A percentile compares a stretch with the other conserved stretches of the same genome.
These are phyloP conservation scores for Nemotelus nigrinus DNA, from an alignment of 2,888 invertebrate genomes.

Conservation along the genomic window DNA sequence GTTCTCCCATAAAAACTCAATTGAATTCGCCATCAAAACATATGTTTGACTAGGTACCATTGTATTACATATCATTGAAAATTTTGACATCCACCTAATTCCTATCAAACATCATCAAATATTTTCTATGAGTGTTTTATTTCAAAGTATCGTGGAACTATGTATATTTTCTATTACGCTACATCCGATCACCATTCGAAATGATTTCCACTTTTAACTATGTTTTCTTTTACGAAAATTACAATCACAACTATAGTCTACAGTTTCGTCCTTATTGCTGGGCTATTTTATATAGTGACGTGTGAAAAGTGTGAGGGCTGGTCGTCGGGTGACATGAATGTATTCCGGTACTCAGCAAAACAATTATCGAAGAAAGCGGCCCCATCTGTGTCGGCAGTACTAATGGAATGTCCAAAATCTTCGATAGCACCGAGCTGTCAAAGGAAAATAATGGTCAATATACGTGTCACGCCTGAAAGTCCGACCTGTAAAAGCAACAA, in stretches of 20 bases:
- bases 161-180: not conserved
- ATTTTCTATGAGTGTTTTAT: not conserved
- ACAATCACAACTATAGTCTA: not conserved
- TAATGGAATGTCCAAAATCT: conserved; percentile 53
- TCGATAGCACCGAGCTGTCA: conserved; percentile 50
- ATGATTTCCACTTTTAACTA: conserved; percentile 36
- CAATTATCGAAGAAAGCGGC: conserved; percentile 32
- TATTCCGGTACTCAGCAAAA: conserved; percentile 37
- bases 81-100: too few relatives aligned
- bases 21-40: too few relatives aligned
- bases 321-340: not conserved
- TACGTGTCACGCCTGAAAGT: conserved; percentile 54
- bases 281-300: not conserved
- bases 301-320: not conserved
- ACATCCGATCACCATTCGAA: not conserved
- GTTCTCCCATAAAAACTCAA: too few relatives aligned
- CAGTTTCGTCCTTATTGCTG: not conserved
- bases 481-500: conserved; percentile 53
- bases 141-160: not conserved
- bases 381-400: conserved; percentile 54
- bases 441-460: conserved; percentile 55
- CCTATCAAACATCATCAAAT: too few relatives aligned
- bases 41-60: too few relatives aligned
- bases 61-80: too few relatives aligned
- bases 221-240: not conserved